phyloP scores from a whole-genome alignment of 2,888 invertebrate genomes.

The Lepidochrysops patricia region DNA sequence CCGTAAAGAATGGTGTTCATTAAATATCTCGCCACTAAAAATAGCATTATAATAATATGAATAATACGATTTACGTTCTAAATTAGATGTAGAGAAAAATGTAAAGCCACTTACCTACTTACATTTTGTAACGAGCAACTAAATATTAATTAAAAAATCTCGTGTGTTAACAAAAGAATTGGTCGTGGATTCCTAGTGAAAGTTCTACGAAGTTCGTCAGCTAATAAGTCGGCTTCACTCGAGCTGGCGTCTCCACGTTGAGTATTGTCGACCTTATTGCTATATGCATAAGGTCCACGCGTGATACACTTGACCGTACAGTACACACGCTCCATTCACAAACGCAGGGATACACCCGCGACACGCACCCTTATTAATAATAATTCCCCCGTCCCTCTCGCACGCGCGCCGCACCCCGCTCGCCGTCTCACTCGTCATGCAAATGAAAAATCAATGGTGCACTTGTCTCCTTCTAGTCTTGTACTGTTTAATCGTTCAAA shows the following conservation, averaged over 20 bases:
- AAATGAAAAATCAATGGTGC: constrained; percentile 52
- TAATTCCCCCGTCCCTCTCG: constrained; percentile 35
- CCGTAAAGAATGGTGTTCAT: no score
- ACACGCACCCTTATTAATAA: constrained; percentile 48
- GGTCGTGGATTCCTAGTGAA: background rate
- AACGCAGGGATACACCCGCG: constrained; percentile 17
- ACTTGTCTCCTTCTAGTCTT: constrained; percentile 28
- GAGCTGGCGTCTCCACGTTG: background rate
- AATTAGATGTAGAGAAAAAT: background rate
- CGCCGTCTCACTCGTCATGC: constrained; percentile 40
- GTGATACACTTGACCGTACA: background rate
- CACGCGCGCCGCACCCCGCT: constrained; percentile 24
- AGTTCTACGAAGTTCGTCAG: background rate
- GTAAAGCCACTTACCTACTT: background rate
- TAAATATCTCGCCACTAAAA: no score
- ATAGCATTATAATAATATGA: no score
- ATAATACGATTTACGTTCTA: background rate
- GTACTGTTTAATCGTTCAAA: constrained; percentile 10
- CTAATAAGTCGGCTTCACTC: background rate
- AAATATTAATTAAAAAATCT: background rate
- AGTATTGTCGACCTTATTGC: background rate
- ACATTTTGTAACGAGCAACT: background rate
- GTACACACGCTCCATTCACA: constrained; percentile 18
- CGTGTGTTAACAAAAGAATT: background rate
- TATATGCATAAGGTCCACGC: background rate